phyloP scores from a whole-genome alignment of 2,113 vertebrate species.

The Abramis brama region DNA sequence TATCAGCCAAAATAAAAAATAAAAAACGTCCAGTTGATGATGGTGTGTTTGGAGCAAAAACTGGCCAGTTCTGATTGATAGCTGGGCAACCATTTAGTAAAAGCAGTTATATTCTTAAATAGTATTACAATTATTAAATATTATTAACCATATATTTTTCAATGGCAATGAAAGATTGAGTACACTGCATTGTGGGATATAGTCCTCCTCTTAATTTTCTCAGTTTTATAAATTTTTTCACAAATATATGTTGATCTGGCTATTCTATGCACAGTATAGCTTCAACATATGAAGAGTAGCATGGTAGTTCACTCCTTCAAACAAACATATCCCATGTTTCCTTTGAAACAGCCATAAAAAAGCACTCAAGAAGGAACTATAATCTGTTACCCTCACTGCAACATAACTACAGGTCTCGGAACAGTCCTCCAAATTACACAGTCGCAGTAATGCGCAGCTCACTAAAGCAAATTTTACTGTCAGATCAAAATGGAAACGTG shows the following conservation, averaged over 20 bases:
- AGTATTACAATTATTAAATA: no score
- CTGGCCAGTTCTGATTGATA: no score
- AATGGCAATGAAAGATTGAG: neutral
- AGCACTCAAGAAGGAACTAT: neutral
- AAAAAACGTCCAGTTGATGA: no score
- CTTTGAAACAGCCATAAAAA: constrained; percentile 4
- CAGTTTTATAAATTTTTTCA: neutral
- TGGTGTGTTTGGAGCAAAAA: no score
- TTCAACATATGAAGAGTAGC: neutral
- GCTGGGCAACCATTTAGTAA: no score
- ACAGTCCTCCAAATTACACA: constrained; percentile 31
- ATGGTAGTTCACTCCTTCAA: neutral
- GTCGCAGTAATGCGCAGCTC: neutral
- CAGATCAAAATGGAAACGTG: constrained; percentile 18
- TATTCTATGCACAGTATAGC: neutral
- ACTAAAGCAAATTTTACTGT: constrained; percentile 25
- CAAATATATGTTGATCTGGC: neutral
- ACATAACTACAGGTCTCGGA: constrained; percentile 18
- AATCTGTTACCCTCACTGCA: neutral
- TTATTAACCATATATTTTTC: no score
- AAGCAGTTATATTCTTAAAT: no score
- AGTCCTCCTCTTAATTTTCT: neutral
- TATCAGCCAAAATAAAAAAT: no score
- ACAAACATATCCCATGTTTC: neutral
- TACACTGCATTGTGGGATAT: neutral